phyloP scores from a whole-genome alignment of 2,888 invertebrate genomes.

The Stenolophus ochropezus region DNA sequence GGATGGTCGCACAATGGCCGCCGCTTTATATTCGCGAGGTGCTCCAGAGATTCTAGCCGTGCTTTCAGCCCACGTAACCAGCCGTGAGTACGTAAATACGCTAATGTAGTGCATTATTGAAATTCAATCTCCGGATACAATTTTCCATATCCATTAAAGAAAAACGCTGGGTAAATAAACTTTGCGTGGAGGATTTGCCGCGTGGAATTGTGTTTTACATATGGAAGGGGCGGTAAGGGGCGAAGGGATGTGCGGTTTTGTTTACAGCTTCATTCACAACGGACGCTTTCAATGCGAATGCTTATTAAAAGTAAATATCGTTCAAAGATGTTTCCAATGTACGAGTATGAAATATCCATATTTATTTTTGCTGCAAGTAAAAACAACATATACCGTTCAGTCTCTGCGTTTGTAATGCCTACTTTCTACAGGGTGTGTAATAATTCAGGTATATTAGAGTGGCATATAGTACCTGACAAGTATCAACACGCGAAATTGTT shows the following conservation, averaged over 20 bases:
- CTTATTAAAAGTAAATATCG: slow-evolving; percentile 33
- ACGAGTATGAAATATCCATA: no score
- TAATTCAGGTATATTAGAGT: no score
- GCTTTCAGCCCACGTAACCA: slow-evolving; percentile 40
- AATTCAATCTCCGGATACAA: slow-evolving; percentile 58
- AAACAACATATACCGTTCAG: no score
- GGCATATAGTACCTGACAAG: no score
- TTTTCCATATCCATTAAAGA: slow-evolving; percentile 59
- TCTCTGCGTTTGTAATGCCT: no score
- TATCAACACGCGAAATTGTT: no score
- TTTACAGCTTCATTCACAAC: background rate
- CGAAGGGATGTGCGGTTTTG: background rate
- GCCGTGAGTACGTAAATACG: slow-evolving; percentile 52
- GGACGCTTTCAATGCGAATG: background rate
- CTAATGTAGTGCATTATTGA: slow-evolving; percentile 60
- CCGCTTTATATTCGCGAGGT: slow-evolving; percentile 6
- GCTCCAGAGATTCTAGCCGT: background rate
- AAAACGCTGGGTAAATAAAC: slow-evolving; percentile 54
- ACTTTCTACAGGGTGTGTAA: no score
- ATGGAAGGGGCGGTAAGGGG: background rate
- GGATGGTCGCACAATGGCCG: slow-evolving; percentile 25
- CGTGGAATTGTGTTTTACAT: slow-evolving; percentile 30
- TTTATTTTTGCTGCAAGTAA: no score
- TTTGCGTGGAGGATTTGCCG: background rate
- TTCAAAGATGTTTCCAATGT: no score